A percentile compares a stretch with the other conserved stretches of the same genome.
phyloP scores from a whole-genome alignment of 2,113 vertebrate genomes.

The Scopus umbretta region DNA sequence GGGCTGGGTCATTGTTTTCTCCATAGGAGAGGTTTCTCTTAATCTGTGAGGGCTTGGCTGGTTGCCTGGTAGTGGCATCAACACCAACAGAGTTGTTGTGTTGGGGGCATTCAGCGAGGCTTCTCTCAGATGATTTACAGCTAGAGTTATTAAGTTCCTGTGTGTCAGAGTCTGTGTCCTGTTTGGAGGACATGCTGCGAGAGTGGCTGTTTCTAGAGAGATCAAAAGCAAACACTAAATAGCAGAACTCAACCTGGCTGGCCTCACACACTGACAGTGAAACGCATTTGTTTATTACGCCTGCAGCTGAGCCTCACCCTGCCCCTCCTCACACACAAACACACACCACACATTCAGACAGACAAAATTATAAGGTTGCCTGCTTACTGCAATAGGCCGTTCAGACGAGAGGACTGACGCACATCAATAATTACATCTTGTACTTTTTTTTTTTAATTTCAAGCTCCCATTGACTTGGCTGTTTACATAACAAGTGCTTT shows the following conservation, averaged over 20 bases:
- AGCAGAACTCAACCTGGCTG: background rate
- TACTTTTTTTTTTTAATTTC: background rate
- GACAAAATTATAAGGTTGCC: conserved; percentile 73
- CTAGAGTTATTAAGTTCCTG: conserved; percentile 82
- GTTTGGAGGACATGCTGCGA: conserved; percentile 94
- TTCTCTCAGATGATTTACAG: conserved; percentile 85
- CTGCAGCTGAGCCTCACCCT: conserved; percentile 52
- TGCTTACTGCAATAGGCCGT: conserved; percentile 71
- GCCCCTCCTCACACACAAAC: conserved; percentile 31
- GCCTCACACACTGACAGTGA: background rate
- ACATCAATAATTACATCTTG: background rate
- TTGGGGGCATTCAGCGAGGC: conserved; percentile 85
- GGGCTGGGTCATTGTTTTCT: conserved; percentile 90
- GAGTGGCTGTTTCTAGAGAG: conserved; percentile 83
- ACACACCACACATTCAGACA: conserved; percentile 57
- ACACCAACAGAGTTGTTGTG: conserved; percentile 81
- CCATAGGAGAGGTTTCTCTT: conserved; percentile 96
- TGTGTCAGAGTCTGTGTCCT: conserved; percentile 90
- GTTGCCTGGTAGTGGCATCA: conserved; percentile 77
- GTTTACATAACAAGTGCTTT: conserved; percentile 46
- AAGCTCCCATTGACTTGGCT: background rate
- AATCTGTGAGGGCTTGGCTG: conserved; percentile 90
- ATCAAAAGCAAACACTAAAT: background rate
- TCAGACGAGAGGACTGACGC: conserved; percentile 46
- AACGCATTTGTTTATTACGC: conserved; percentile 37